Evolutionary conservation across 2,797 vertebrate genomes (phyloP).

Genomic region (Fistularia tabacaria): DNA sequence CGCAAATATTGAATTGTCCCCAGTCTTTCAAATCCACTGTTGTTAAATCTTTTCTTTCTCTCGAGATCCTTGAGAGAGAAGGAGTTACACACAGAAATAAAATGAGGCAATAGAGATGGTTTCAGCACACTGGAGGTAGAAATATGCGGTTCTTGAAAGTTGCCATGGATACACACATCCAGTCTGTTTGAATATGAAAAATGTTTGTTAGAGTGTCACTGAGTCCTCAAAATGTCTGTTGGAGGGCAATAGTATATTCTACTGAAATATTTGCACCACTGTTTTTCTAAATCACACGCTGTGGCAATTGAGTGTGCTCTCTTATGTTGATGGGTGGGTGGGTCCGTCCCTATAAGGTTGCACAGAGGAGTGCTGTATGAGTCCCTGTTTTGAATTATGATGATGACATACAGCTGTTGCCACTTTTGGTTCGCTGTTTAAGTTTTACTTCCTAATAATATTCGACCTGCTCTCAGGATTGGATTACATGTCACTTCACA

Average conservation of each 20-base stretch:
- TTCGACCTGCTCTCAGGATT: no score
- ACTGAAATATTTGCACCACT: background rate
- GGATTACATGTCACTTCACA: no score
- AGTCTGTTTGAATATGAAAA: slow-evolving; percentile 31
- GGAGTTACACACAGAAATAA: slow-evolving; percentile 31
- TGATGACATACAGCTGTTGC: no score
- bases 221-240: slow-evolving; percentile 32
- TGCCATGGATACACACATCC: slow-evolving; percentile 61
- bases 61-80: slow-evolving; percentile 58
- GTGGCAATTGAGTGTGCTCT: no score
- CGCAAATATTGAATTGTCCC: slow-evolving; percentile 66
- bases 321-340: background rate
- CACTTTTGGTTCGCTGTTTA: no score
- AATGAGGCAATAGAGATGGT: slow-evolving; percentile 47
- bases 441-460: no score
- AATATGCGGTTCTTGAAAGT: slow-evolving; percentile 53
- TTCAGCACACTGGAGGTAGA: slow-evolving; percentile 49
- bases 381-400: no score
- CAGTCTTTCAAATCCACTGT: slow-evolving; percentile 53
- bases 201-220: slow-evolving; percentile 35
- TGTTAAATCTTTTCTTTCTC: slow-evolving; percentile 53
- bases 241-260: background rate
- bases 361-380: no score
- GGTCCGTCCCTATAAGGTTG: background rate
- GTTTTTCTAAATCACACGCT: background rate